Percentiles rank a stretch among this genome's conserved stretches.
Evolutionary conservation across 2,113 vertebrate species (phyloP).

Genomic region (Anser cygnoides): DNA sequence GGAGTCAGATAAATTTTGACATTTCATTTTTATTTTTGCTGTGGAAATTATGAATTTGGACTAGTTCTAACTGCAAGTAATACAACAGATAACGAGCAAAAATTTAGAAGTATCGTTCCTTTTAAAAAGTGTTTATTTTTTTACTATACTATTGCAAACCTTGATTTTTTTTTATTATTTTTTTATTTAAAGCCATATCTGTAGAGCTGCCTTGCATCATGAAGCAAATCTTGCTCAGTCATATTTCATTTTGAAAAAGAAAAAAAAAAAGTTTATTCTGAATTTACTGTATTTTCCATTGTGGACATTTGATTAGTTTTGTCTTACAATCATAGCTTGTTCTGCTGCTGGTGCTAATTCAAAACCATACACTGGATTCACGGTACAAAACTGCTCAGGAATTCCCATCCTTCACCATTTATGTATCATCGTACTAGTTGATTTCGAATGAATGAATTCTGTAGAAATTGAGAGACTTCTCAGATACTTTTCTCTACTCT

Average conservation of each 20-base stretch:
- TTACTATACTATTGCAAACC: neutral
- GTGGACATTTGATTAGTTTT: neutral
- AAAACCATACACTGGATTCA: neutral
- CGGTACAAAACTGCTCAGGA: neutral
- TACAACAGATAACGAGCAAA: neutral
- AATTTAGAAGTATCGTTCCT: neutral
- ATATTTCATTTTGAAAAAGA: neutral
- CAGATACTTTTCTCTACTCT: neutral
- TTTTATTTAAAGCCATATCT: neutral
- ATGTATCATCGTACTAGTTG: neutral
- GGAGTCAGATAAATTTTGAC: neutral
- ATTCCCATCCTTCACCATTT: neutral
- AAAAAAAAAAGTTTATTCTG: neutral
- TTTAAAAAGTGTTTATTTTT: fast-evolving
- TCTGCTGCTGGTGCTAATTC: neutral
- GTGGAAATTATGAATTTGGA: neutral
- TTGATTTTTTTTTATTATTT: neutral
- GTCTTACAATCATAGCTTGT: neutral
- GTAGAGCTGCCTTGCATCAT: neutral
- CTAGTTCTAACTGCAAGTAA: neutral
- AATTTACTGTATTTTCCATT: neutral
- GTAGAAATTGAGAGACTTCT: neutral
- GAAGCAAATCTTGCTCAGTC: neutral
- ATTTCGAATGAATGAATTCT: neutral
- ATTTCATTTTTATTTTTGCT: neutral